A percentile compares a stretch with the other conserved stretches of the same genome.
Conservation (phyloP, 2,797 vertebrate genomes). For the Poecilia wingei region DNA sequence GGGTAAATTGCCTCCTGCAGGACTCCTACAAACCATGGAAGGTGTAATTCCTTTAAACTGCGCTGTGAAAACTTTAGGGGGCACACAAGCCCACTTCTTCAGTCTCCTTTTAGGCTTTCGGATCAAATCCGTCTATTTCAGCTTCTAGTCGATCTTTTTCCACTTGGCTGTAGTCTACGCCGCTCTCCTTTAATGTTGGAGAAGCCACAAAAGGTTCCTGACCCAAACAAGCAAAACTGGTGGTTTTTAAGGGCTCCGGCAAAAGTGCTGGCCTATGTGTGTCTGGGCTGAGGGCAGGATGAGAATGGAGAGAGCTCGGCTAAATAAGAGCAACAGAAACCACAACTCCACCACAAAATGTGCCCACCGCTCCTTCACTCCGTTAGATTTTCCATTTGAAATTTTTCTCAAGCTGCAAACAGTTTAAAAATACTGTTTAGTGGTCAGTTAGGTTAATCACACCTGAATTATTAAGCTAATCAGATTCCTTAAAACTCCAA, state of each 20-base stretch:
- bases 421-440: constrained; percentile 33
- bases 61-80: constrained; percentile 39
- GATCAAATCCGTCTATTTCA: constrained; percentile 56
- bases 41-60: constrained; percentile 45
- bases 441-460: too few species aligned
- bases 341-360: constrained; percentile 71
- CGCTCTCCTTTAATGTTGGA: constrained; percentile 46
- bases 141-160: constrained; percentile 34
- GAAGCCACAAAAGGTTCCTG: constrained; percentile 66
- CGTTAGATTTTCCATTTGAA: constrained; percentile 73
- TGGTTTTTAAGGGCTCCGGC: constrained; percentile 62
- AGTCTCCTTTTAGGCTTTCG: constrained; percentile 42
- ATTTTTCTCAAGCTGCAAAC: constrained; percentile 63
- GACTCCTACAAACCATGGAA: constrained; percentile 39
- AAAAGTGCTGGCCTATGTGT: constrained; percentile 63
- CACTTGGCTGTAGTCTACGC: constrained; percentile 34
- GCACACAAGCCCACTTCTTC: constrained; percentile 53
- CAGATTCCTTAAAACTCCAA: constrained; percentile 12
- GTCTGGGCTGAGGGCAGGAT: constrained; percentile 57
- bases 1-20: constrained; percentile 48
- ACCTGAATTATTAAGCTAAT: constrained; percentile 38
- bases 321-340: constrained; percentile 58
- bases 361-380: constrained; percentile 59
- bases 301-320: constrained; percentile 60
- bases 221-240: constrained; percentile 58